phyloP scores from a whole-genome alignment of 2,888 invertebrate species.

The Protophormia terraenovae region DNA sequence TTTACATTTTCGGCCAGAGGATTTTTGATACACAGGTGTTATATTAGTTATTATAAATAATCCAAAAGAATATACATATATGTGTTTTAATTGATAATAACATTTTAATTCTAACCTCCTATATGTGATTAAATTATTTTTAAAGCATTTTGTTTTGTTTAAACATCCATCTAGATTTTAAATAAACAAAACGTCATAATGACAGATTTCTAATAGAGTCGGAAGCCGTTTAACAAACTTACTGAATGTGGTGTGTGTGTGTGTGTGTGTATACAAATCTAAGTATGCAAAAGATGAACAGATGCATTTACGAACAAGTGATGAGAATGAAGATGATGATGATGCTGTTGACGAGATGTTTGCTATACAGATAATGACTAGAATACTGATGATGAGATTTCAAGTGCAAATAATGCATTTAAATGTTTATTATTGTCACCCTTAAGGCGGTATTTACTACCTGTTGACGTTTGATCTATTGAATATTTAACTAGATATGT shows the following conservation, averaged over 20 bases:
- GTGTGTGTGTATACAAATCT: not conserved
- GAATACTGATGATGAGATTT: slow-evolving; percentile 55
- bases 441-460: slow-evolving; percentile 40
- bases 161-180: slow-evolving; percentile 26
- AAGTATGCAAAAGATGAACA: not conserved
- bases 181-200: slow-evolving; percentile 32
- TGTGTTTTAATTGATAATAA: too few species aligned
- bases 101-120: not conserved
- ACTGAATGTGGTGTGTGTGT: too few species aligned
- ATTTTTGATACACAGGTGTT: too few species aligned
- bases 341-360: slow-evolving; percentile 14
- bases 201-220: slow-evolving; percentile 47
- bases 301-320: slow-evolving; percentile 33
- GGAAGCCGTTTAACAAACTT: slow-evolving; percentile 46
- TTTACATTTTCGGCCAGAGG: too few species aligned
- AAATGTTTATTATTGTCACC: slow-evolving; percentile 66
- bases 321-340: not conserved
- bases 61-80: too few species aligned
- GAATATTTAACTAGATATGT: not conserved
- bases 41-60: too few species aligned
- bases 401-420: slow-evolving; percentile 67
- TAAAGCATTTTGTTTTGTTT: not conserved
- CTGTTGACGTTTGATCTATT: slow-evolving; percentile 58
- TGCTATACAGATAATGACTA: slow-evolving; percentile 28
- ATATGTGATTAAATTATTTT: not conserved